These are phyloP conservation scores for Adela reaumurella DNA, from an alignment of 2,888 invertebrate species.

Conservation along the genomic window DNA sequence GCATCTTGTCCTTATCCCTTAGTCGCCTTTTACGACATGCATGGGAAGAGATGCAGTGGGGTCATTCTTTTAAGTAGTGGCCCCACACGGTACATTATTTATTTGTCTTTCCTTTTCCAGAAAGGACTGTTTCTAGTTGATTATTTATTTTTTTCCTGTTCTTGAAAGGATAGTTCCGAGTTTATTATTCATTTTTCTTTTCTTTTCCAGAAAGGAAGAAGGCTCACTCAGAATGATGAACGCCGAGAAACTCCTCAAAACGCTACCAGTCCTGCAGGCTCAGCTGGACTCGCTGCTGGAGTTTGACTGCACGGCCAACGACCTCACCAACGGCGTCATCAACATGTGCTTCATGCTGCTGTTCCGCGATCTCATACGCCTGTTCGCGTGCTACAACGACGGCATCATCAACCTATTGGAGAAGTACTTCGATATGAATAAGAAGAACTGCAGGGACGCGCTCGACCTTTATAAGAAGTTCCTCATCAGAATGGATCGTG, in stretches of 20 bases:
- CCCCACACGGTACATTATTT: too few relatives aligned
- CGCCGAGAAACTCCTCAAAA: constrained; percentile 94
- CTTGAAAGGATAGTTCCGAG: background rate
- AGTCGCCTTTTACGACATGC: too few relatives aligned
- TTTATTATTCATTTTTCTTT: too few relatives aligned
- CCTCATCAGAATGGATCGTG: constrained; percentile 96
- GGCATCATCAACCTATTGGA: constrained; percentile 98
- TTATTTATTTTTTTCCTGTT: background rate
- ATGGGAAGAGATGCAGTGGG: too few relatives aligned
- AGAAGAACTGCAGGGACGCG: constrained; percentile 96
- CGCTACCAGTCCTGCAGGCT: constrained; percentile 90
- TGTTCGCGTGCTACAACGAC: constrained; percentile 99
- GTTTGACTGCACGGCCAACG: constrained; percentile 95
- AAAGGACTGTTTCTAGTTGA: too few relatives aligned
- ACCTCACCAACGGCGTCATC: constrained; percentile 97
- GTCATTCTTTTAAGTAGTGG: too few relatives aligned
- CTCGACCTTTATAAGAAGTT: constrained; percentile 98
- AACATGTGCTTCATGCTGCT: constrained; percentile 99
- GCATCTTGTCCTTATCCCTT: too few relatives aligned
- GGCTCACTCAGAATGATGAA: constrained; percentile 96
- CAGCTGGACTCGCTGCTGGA: constrained; percentile 94
- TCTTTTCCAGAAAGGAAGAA: constrained; percentile 80
- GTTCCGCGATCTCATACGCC: constrained; percentile 96
- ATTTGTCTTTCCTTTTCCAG: too few relatives aligned
- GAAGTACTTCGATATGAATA: constrained; percentile 99